Evolutionary conservation across 2,888 invertebrate genomes (phyloP), one percentile per base, ranked within the genome.

Genomic region (Drosophila dives): DNA sequence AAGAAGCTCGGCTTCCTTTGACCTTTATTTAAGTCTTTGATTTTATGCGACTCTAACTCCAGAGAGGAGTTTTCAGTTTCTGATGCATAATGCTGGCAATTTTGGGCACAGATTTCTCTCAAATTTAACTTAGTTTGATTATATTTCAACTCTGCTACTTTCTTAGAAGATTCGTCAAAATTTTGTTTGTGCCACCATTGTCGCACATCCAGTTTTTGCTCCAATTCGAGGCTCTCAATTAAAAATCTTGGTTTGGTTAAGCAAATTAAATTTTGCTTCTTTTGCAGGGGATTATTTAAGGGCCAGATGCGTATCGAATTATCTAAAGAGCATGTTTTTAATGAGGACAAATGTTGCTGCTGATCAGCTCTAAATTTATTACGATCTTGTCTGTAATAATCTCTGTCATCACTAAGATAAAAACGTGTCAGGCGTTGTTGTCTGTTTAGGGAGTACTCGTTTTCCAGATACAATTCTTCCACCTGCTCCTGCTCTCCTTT

Each of bases 191-290:
- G 23, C 45, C 45, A 45, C 23, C 23, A 45, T 45, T 45, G 45
- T 15, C 45, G 23, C 15, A 26, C 23, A 4, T 15, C 15, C 23
- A 23, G 23, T 4, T 23, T 45, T 23, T 45, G 23, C 45, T 45
- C 23, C 15, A 45, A 45, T 45, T 45, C 45, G 45, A 45, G 45
- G 15, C 45, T 45, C 23, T 45, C 45, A 34, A 80, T 45, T 36
- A 71, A 50, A 4, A 56, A 34, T 8, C 64, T 53, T 8, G 72
- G 54, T 2, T 65, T 64, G 2, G 56, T 71, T 20, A 69, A 23
- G 34, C 67, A 70, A 34, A 72, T 70, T 32, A 80, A 61, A 32
- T 53, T 60, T 11, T 58, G 29, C 15, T 17, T 23, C 0, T 66
- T 45, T 17, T 23, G 34, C 2, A 42, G n/a, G 6, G 23, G 23